These are phyloP conservation scores for Holothuria leucospilota DNA, from an alignment of 53 echinoderm and acorn worm genomes.

Conservation along the genomic window DNA sequence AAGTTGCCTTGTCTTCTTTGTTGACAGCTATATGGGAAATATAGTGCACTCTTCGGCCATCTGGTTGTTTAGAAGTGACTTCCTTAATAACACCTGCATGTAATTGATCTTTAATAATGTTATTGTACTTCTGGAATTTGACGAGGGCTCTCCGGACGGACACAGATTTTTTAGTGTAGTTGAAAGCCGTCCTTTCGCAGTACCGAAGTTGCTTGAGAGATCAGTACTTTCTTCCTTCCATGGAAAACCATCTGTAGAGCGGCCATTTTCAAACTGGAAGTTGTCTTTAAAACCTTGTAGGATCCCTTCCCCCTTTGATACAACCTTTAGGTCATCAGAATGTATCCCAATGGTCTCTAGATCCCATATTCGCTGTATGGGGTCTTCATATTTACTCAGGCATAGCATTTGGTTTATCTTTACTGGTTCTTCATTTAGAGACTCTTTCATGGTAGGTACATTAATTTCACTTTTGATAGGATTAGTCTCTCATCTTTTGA, in stretches of 20 bases:
- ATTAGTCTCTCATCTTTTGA: neutral
- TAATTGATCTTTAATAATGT: no score
- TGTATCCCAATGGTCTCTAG: neutral
- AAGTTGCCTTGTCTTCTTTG: conserved; percentile 1
- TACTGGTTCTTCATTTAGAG: neutral
- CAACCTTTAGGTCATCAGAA: neutral
- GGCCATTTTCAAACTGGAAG: neutral
- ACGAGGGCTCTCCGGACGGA: no score
- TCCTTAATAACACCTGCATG: neutral
- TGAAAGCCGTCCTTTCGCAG: no score
- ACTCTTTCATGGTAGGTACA: neutral
- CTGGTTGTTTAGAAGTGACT: no score
- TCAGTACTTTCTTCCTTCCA: neutral
- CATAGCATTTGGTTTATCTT: conserved; percentile 13
- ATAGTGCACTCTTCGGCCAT: neutral
- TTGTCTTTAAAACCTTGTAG: neutral
- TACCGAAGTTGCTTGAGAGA: conserved; percentile 1
- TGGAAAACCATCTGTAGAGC: neutral
- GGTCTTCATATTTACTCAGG: conserved; percentile 3
- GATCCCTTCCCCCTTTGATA: neutral
- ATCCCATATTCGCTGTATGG: neutral
- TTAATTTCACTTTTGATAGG: neutral
- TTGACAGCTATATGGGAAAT: neutral
- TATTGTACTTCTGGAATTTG: no score
- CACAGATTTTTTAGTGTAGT: no score